A percentile compares a stretch with the other conserved stretches of the same genome.
Evolutionary conservation across 2,797 vertebrate genomes (phyloP).

Genomic region (Etheostoma nigrum): DNA sequence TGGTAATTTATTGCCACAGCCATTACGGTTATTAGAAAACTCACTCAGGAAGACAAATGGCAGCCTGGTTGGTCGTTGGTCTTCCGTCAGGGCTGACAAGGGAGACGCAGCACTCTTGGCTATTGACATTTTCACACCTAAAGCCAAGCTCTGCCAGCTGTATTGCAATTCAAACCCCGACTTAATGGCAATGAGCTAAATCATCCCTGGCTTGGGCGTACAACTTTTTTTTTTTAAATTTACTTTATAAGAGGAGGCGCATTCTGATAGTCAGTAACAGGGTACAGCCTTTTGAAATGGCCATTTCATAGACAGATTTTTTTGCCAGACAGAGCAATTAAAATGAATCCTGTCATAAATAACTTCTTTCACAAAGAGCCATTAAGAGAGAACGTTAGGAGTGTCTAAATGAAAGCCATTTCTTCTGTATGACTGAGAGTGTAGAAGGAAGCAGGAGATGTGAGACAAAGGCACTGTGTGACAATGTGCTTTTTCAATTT

Average conservation of each 20-base stretch:
- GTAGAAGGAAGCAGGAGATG: conserved; percentile 59
- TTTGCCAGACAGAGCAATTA: conserved; percentile 78
- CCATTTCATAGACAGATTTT: conserved; percentile 60
- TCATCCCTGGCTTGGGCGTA: conserved; percentile 58
- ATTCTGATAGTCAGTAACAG: conserved; percentile 48
- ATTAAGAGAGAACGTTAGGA: conserved; percentile 81
- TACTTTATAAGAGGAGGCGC: conserved; percentile 53
- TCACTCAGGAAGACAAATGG: conserved; percentile 85
- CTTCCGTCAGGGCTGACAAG: conserved; percentile 79
- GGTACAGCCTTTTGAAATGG: conserved; percentile 45
- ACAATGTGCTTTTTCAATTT: conserved; percentile 78
- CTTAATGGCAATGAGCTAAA: conserved; percentile 74
- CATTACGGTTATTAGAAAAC: conserved; percentile 87
- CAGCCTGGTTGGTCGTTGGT: conserved; percentile 68
- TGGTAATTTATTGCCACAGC: conserved; percentile 82
- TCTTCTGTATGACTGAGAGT: conserved; percentile 73
- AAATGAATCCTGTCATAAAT: conserved; percentile 84
- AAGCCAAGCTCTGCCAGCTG: conserved; percentile 71
- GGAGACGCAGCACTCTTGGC: conserved; percentile 74
- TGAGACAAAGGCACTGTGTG: conserved; percentile 61
- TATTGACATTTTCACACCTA: conserved; percentile 81
- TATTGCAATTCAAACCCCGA: conserved; percentile 73
- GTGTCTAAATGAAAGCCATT: conserved; percentile 82
- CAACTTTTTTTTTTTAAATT: conserved; percentile 47
- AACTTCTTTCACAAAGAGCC: conserved; percentile 80